A percentile compares a stretch with the other conserved stretches of the same genome.
phyloP scores from a whole-genome alignment of 2,888 invertebrate species.

The Lycia hirtaria region DNA sequence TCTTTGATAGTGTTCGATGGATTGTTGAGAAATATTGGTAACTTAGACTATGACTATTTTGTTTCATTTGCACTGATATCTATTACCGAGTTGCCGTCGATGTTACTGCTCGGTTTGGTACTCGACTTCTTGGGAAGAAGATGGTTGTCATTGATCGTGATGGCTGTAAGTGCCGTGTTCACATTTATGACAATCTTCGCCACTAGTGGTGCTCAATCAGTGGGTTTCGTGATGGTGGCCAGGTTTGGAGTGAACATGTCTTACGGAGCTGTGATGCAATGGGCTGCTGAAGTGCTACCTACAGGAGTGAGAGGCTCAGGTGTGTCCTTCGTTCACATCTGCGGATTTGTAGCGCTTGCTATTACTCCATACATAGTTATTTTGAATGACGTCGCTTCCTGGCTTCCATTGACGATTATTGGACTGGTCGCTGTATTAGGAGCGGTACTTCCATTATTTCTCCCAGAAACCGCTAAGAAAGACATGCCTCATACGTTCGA shows the following conservation, averaged over 20 bases:
- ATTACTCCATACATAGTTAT: slow-evolving; percentile 68
- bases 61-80: slow-evolving; percentile 68
- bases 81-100: slow-evolving; percentile 66
- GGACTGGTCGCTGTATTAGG: slow-evolving; percentile 49
- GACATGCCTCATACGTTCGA: slow-evolving; percentile 71
- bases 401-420: slow-evolving; percentile 62
- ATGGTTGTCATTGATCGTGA: slow-evolving; percentile 50
- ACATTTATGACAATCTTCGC: slow-evolving; percentile 57
- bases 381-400: slow-evolving; percentile 52
- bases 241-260: slow-evolving; percentile 67
- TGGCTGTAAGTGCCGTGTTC: slow-evolving; percentile 53
- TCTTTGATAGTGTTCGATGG: slow-evolving; percentile 61
- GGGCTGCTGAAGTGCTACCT: slow-evolving; percentile 68
- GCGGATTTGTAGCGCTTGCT: slow-evolving; percentile 59
- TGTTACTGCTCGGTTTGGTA: slow-evolving; percentile 58
- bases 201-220: slow-evolving; percentile 55
- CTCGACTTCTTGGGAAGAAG: slow-evolving; percentile 66
- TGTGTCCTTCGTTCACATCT: slow-evolving; percentile 62
- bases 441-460: slow-evolving; percentile 47
- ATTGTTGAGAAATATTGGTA: slow-evolving; percentile 60
- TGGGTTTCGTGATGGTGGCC: slow-evolving; percentile 61
- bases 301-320: slow-evolving; percentile 66
- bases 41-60: slow-evolving; percentile 65
- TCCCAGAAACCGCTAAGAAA: slow-evolving; percentile 67
- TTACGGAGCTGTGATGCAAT: slow-evolving; percentile 59